Percentiles rank a stretch among this genome's conserved stretches.
These are phyloP conservation scores for Epistrophe eligans DNA, from an alignment of 2,888 invertebrate species.

Conservation along the genomic window DNA sequence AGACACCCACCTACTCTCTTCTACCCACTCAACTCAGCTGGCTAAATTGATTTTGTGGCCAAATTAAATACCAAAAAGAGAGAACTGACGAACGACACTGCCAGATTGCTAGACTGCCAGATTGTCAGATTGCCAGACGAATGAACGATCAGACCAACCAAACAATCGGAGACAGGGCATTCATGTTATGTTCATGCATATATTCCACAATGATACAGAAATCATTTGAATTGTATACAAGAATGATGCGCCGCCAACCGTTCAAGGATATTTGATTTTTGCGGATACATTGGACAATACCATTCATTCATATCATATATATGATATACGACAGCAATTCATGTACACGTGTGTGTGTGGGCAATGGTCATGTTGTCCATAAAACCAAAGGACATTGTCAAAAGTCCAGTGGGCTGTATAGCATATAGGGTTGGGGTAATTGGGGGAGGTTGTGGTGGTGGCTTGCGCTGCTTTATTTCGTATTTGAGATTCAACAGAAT, in stretches of 20 bases:
- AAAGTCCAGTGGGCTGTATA: background rate
- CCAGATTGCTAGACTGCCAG: background rate
- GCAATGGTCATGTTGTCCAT: conserved; percentile 1
- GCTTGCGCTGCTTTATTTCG: conserved; percentile 56
- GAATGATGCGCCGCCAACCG: conserved; percentile 60
- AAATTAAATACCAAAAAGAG: conserved; percentile 71
- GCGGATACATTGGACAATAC: conserved; percentile 67
- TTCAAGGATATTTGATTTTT: conserved; percentile 76
- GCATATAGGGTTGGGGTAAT: background rate
- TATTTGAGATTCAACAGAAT: conserved; percentile 71
- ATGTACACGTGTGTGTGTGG: conserved; percentile 12
- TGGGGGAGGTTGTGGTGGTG: conserved; percentile 13
- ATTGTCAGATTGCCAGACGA: background rate
- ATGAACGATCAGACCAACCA: background rate
- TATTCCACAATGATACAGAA: conserved; percentile 71
- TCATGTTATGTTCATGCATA: conserved; percentile 67
- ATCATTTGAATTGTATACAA: conserved; percentile 73
- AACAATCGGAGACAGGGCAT: conserved; percentile 8
- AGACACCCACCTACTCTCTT: conserved; percentile 37
- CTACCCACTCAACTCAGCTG: conserved; percentile 47
- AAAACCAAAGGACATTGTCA: conserved; percentile 52
- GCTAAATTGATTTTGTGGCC: conserved; percentile 75
- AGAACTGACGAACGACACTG: background rate
- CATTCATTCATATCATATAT: conserved; percentile 5
- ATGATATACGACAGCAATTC: conserved; percentile 1